These are phyloP conservation scores for Atherinomorus stipes DNA, from an alignment of 2,113 vertebrate species.

Conservation along the genomic window DNA sequence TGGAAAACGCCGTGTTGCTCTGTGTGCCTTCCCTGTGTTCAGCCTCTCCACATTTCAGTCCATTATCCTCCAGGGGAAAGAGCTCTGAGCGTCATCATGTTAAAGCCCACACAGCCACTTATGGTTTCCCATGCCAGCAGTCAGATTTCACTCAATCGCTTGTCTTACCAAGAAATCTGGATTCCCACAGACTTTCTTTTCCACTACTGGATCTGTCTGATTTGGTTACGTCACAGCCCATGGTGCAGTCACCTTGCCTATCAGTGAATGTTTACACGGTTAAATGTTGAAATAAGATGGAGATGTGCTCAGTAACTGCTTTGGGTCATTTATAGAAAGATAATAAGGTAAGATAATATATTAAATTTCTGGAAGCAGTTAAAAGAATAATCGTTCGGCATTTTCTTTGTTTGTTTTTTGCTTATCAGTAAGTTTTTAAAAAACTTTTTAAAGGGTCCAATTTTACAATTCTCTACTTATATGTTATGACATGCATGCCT, in stretches of 20 bases:
- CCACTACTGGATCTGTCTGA: conserved; percentile 36
- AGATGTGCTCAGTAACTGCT: background rate
- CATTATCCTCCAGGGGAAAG: conserved; percentile 68
- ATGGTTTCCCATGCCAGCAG: conserved; percentile 67
- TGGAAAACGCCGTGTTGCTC: conserved; percentile 49
- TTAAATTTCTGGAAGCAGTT: background rate
- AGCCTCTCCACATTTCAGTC: conserved; percentile 73
- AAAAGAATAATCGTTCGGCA: no score
- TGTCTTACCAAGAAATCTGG: conserved; percentile 32
- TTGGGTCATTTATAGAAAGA: background rate
- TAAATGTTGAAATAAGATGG: background rate
- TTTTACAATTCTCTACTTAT: no score
- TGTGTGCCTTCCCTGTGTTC: conserved; percentile 53
- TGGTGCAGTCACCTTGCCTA: background rate
- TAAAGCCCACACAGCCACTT: conserved; percentile 75
- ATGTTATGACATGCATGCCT: no score
- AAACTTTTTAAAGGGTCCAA: no score
- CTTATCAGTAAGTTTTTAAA: no score
- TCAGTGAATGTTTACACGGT: no score
- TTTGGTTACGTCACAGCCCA: background rate
- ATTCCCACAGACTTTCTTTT: conserved; percentile 60
- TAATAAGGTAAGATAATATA: no score
- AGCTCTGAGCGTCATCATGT: conserved; percentile 73
- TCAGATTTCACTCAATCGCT: conserved; percentile 45
- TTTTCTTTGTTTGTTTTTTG: no score